Base-by-base conservation (phyloP, 1,140 invertebrate species). In the Megalopta genalis region DNA sequence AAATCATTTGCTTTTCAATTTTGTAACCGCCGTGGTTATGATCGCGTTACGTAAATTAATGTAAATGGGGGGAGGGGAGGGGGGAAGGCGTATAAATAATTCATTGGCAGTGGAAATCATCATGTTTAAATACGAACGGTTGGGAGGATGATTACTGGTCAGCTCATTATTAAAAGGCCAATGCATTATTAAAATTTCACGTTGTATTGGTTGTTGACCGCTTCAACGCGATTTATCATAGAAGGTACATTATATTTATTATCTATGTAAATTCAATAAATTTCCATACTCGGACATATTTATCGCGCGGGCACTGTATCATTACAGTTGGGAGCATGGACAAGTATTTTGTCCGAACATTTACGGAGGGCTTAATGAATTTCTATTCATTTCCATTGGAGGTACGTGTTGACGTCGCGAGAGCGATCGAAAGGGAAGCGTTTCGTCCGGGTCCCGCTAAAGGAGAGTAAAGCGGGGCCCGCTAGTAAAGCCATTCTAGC, bases 111-210 rank as follows among this genome's bases (percentile, higher is more conserved):
- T 66, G 10, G 64, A n/a, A 46, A 46, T 46, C 39, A 46, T 66
- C 39, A 14, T 39, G 39, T 66, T 66, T 46, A 25, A 66, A 46
- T 49, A 25, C 42, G 39, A 49, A 23, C 23, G 32, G 32, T 0
- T 8, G 60, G 64, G 1, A 9, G 39, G 6, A 37, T 10, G 14
- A 65, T 65, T 65, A 42, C 14, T 62, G 25, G 23, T 27, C 59
- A 25, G 25, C 25, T 62, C 25, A 63, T 63, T 37, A 63, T 63
- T 63, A 32, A 32, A 32, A 32, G 60, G 32, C n/a, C 60, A 63
- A 63, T 63, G 60, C n/a, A 49, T 66, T 66, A 66, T 66, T 66
- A 66, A 66, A 66, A 42, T 64, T 39, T 18, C 21, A 21, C 21
- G 37, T 42, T 64, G 18, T 23, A 42, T 64, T 23, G 63, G 21